Evolutionary conservation across 2,888 invertebrate genomes (phyloP).

Genomic region (Pedicia rivosa): DNA sequence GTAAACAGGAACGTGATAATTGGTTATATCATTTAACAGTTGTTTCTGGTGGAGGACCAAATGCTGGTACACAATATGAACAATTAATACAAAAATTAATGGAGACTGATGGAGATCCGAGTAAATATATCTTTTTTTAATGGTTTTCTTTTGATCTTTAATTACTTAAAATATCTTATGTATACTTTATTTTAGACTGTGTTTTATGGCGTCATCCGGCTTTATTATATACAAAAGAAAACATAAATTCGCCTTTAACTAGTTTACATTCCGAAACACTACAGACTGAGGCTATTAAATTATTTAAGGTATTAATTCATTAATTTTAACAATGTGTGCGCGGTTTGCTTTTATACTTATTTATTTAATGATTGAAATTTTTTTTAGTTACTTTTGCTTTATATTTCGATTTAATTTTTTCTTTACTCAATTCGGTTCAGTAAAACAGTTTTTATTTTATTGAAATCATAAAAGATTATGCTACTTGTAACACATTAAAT

Average conservation of each 20-base stretch:
- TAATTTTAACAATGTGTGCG: conserved; percentile 12
- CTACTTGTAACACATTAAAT: no score
- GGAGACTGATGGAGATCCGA: conserved; percentile 90
- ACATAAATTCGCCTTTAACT: conserved; percentile 75
- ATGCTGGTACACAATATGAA: conserved; percentile 90
- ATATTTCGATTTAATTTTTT: conserved; percentile 6
- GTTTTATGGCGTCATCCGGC: conserved; percentile 90
- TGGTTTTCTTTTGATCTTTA: not conserved
- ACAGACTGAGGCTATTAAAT: conserved; percentile 80
- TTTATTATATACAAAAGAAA: conserved; percentile 78
- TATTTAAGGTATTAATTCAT: conserved; percentile 58
- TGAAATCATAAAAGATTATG: no score
- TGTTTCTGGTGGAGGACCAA: conserved; percentile 81
- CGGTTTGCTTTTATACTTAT: no score
- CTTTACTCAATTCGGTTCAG: no score
- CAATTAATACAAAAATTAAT: conserved; percentile 89
- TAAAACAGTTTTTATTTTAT: no score
- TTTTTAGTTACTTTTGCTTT: conserved; percentile 5
- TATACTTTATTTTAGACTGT: conserved; percentile 41
- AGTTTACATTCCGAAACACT: conserved; percentile 77
- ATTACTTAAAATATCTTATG: not conserved
- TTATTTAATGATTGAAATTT: conserved; percentile 1
- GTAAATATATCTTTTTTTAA: conserved; percentile 33
- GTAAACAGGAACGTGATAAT: conserved; percentile 86
- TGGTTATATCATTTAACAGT: conserved; percentile 78